Evolutionary conservation across 2,797 vertebrate genomes (phyloP).

Genomic region (Eulemur rubriventer): DNA sequence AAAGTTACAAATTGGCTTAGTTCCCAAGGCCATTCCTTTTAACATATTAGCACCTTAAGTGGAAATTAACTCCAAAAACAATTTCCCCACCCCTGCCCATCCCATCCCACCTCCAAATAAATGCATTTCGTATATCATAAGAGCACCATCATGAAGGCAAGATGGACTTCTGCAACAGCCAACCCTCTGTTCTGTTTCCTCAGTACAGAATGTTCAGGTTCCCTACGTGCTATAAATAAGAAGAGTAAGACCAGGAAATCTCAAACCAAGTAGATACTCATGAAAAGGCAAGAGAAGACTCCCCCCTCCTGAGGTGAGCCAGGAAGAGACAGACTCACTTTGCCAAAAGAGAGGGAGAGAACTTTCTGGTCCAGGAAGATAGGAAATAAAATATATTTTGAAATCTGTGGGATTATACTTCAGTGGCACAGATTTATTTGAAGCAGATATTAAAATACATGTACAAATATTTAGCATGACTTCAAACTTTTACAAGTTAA

Average conservation of each 20-base stretch:
- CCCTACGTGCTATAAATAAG: not conserved
- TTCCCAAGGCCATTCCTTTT: constrained; percentile 66
- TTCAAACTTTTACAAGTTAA: not conserved
- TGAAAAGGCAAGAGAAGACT: not conserved
- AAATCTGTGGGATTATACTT: not conserved
- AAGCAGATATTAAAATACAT: not conserved
- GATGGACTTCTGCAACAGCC: constrained; percentile 69
- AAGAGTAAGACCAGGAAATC: not conserved
- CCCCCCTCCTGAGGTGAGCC: not conserved
- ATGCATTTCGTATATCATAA: not conserved
- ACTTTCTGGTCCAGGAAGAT: not conserved
- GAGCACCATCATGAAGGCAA: constrained; percentile 73
- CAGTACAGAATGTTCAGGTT: constrained; percentile 70
- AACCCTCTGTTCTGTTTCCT: constrained; percentile 84
- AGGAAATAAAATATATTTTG: not conserved
- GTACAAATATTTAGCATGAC: not conserved
- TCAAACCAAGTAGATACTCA: not conserved
- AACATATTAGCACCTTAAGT: constrained; percentile 28
- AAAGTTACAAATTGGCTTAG: constrained; percentile 78
- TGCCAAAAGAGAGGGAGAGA: not conserved
- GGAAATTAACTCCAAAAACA: not conserved
- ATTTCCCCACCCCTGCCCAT: not conserved
- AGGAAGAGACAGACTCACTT: not conserved
- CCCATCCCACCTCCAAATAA: not conserved
- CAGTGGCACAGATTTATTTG: constrained; percentile 5